Base-by-base conservation (phyloP, 2,113 vertebrate species). In the Bubalus kerabau region DNA sequence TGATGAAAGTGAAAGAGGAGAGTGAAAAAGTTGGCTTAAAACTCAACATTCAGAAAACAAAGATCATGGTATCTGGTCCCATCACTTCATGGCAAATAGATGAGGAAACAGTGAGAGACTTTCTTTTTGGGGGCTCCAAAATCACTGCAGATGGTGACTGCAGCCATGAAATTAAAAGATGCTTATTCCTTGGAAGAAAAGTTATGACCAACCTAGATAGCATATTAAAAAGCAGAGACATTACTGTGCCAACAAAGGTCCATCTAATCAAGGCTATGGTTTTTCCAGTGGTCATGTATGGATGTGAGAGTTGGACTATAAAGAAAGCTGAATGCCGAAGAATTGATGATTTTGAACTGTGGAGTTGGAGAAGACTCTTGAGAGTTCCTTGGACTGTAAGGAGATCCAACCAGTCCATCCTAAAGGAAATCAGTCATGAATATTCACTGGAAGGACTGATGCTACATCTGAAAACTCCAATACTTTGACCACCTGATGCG, bases 301-400 rank as follows among this genome's bases (percentile, higher is more conserved):
- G 64, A 71, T 36, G n/a, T 21, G n/a, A 71, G 19, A 71, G 4
- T 67, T 67, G 17, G 64, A 71, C 64, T 71, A 71, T 12, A 71
- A 36, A 21, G 32, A 21, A 71, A 36, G 64, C 4, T 71, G 4
- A 36, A 10, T 0, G 0, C n/a, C 0, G 0, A 71, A 71, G 17
- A 71, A 36, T 1, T 67, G n/a, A 36, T 36, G 64, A 3, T 71
- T 71, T 71, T 36, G n/a, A 71, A 71, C 64, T 36, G 64, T 36
- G n/a, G 64, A 21, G n/a, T 71, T 36, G 64, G 64, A 71, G n/a
- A 71, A 71, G 64, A 71, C 64, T 71, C n/a, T 21, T 71, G n/a
- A 71, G 64, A 36, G n/a, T 36, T 1, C 17, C n/a, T 71, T 71
- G n/a, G n/a, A 71, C 64, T 23, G 17, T 2, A 36, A 71, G 64